phyloP scores from a whole-genome alignment of 2,113 vertebrate species.

The Paralichthys olivaceus region DNA sequence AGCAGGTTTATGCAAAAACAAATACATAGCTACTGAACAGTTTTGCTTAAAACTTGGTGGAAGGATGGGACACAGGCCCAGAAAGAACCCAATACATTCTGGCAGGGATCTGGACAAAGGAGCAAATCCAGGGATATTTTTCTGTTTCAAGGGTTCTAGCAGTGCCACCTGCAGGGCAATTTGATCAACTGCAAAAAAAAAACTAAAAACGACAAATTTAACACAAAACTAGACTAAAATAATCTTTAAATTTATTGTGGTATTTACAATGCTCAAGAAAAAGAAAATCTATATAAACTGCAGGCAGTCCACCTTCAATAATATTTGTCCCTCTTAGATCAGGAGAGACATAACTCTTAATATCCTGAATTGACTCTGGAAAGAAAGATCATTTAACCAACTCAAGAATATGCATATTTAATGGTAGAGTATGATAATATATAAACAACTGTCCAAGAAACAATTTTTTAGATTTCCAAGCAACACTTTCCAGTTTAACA shows the following conservation, averaged over 20 bases:
- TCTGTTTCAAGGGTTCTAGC: background rate
- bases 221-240: background rate
- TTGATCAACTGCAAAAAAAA: background rate
- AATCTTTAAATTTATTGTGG: background rate
- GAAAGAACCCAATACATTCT: background rate
- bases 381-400: constrained; percentile 20
- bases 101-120: background rate
- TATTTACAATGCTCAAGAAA: background rate
- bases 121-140: no score
- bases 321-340: no score
- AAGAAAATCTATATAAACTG: background rate
- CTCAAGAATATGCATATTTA: constrained; percentile 75
- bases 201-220: background rate
- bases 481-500: constrained; percentile 75
- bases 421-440: constrained; percentile 69
- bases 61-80: background rate
- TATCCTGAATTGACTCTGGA: background rate
- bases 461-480: constrained; percentile 72
- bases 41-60: no score
- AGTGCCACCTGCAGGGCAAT: constrained; percentile 31
- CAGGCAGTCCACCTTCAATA: no score
- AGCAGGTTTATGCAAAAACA: no score
- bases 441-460: constrained; percentile 77
- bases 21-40: no score
- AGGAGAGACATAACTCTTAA: background rate